Evolutionary conservation across 2,113 vertebrate genomes (phyloP).

Genomic region (human (Homo sapiens)): DNA sequence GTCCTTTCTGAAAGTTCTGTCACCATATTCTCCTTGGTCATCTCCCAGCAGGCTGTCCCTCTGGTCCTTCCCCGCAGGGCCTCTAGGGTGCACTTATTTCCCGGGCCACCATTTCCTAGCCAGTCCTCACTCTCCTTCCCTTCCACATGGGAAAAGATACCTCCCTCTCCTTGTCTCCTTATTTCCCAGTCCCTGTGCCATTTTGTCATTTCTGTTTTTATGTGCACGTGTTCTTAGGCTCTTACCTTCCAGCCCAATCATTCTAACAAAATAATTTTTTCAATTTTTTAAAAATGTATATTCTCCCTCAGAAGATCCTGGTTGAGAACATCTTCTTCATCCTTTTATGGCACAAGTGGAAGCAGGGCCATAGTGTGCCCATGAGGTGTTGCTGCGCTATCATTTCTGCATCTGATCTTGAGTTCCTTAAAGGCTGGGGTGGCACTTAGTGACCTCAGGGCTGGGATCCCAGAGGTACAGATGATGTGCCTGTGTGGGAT

Average conservation of each 20-base stretch:
- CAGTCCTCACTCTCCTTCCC: neutral
- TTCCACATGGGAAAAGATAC: neutral
- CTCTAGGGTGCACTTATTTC: neutral
- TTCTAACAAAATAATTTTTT: neutral
- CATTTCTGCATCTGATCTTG: neutral
- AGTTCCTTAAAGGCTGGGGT: neutral
- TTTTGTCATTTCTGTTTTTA: neutral
- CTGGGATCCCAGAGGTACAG: neutral
- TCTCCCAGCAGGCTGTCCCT: neutral
- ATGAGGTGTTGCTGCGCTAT: neutral
- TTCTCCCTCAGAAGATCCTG: neutral
- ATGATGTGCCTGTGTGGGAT: accelerated
- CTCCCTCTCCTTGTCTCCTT: neutral
- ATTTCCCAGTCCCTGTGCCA: neutral
- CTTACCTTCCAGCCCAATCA: neutral
- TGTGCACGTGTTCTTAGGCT: neutral
- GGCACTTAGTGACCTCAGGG: neutral
- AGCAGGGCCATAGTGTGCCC: accelerated
- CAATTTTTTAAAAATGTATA: no score
- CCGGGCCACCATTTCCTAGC: neutral
- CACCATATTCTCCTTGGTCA: neutral
- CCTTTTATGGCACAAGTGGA: accelerated
- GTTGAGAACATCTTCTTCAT: neutral
- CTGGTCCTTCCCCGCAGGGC: accelerated
- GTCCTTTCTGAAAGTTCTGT: neutral